A percentile compares a stretch with the other conserved stretches of the same genome.
Evolutionary conservation across 2,113 vertebrate species (phyloP).

Genomic region (Furnarius figulus): DNA sequence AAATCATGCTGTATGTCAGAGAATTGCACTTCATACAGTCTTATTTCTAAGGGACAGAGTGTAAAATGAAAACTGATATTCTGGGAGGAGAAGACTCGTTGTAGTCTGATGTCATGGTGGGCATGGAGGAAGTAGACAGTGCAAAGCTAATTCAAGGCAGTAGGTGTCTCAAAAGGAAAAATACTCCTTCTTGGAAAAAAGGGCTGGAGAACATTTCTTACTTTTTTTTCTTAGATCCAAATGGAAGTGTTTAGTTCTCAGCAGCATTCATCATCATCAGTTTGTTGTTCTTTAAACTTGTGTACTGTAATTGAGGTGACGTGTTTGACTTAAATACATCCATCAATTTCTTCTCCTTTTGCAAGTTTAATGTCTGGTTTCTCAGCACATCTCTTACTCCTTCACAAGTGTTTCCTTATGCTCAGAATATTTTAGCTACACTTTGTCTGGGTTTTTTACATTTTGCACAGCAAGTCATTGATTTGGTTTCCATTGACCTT

Average conservation of each 20-base stretch:
- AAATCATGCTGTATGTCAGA: not conserved
- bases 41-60: not conserved
- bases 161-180: not conserved
- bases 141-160: not conserved
- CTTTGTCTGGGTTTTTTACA: not conserved
- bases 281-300: not conserved
- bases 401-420: not conserved
- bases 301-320: not conserved
- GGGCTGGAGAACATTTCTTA: not conserved
- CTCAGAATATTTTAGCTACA: not conserved
- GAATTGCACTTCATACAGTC: not conserved
- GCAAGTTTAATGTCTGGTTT: not conserved
- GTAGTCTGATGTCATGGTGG: not conserved
- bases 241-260: not conserved
- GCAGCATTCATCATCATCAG: not conserved
- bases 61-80: not conserved
- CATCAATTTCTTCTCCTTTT: not conserved
- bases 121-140: accelerated
- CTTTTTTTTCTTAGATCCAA: not conserved
- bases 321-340: not conserved
- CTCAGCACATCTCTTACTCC: not conserved
- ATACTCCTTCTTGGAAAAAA: not conserved
- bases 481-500: not conserved
- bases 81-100: not conserved
- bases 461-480: not conserved